Evolutionary conservation across 2,888 invertebrate genomes (phyloP), one percentile per base, ranked within the genome.

Genomic region (Acanthosepion pharaonis): DNA sequence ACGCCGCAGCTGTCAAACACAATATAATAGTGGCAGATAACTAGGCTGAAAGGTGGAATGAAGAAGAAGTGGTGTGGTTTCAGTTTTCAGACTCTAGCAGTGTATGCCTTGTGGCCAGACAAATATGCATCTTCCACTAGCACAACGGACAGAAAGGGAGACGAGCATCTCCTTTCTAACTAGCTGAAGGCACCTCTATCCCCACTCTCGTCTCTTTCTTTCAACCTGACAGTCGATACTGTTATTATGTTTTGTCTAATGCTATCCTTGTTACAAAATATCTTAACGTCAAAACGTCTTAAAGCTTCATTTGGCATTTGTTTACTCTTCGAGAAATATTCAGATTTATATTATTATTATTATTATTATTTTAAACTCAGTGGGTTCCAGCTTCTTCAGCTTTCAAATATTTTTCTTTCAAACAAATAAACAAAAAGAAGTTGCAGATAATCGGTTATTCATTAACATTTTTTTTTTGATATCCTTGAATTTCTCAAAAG

Each of bases 1-100:
- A n/a, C n/a, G 33, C 78, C 78, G 78, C 78, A 78, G 78, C 78
- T 78, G 78, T 78, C 78, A 78, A 78, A 78, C 78, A 78, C n/a
- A 33, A 78, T 59, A 59, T 59, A 59, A 59, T 78, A n/a, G 78
- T 33, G 78, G 78, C 78, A 78, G 78, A 78, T 78, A 78, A 78
- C 78, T 11, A 78, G n/a, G n/a, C 78, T n/a, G 78, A 78, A 78
- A n/a, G 78, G 78, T 33, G 78, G 78, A 78, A 78, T 11, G 78
- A 15, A n/a, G 78, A 78, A 78, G 78, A n/a, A 78, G 78, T 78
- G 78, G n/a, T n/a, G 18, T n/a, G 78, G 78, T 78, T n/a, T 78
- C 78, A 78, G 78, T 78, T 78, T 78, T 78, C 78, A 78, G 78
- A 78, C n/a, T n/a, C 78, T n/a, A 78, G n/a, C 33, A 78, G n/a